These are phyloP conservation scores for Dicrostonyx torquatus DNA, from an alignment of 2,797 vertebrate genomes.

Conservation along the genomic window DNA sequence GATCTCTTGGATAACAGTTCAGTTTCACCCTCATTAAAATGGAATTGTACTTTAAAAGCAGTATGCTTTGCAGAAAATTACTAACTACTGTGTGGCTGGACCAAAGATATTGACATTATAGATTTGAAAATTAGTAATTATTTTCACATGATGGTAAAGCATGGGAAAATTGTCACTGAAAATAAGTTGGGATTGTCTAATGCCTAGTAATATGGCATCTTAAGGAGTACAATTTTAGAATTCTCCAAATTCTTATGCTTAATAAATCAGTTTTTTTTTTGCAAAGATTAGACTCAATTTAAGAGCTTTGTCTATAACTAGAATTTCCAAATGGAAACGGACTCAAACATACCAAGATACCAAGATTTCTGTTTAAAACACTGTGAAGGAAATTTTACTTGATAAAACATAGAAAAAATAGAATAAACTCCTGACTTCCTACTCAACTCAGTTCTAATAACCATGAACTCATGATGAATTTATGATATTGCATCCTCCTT, in stretches of 20 bases:
- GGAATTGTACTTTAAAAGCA: constrained; percentile 26
- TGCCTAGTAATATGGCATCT: background rate
- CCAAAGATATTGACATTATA: constrained; percentile 19
- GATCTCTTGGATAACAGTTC: background rate
- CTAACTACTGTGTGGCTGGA: background rate
- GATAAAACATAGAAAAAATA: background rate
- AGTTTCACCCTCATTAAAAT: constrained; percentile 4
- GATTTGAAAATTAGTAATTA: background rate
- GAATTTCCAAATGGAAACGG: background rate
- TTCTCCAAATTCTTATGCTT: background rate
- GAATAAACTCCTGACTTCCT: background rate
- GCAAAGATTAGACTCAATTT: background rate
- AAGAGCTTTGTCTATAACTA: background rate
- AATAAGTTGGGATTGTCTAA: constrained; percentile 41
- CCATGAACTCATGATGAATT: background rate
- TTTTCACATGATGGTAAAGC: constrained; percentile 18
- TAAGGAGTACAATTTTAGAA: background rate
- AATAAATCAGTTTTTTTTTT: background rate
- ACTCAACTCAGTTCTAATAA: background rate
- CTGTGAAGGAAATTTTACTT: background rate
- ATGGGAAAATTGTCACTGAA: background rate
- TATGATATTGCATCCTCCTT: background rate
- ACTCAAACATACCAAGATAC: background rate
- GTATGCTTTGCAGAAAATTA: background rate
- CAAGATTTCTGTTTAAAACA: background rate